Evolutionary conservation across 2,113 vertebrate species (phyloP).

Genomic region (Struthidea cinerea): DNA sequence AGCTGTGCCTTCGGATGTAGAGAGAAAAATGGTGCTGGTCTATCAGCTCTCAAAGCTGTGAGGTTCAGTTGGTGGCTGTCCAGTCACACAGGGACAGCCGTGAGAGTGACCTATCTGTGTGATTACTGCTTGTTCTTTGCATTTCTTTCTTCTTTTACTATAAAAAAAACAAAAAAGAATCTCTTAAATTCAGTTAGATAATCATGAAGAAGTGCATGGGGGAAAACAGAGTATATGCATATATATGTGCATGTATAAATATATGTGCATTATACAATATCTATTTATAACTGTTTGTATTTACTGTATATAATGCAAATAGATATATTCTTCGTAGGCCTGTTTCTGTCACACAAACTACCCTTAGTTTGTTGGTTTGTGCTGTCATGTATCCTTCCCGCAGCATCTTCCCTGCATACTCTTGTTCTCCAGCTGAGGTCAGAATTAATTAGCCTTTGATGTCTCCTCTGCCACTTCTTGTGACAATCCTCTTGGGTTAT

Average conservation of each 20-base stretch:
- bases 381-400: accelerated
- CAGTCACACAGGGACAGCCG: not conserved
- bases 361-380: not conserved
- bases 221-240: not conserved
- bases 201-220: not conserved
- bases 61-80: not conserved
- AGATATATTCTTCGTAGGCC: not conserved
- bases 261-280: no score
- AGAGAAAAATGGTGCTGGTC: accelerated
- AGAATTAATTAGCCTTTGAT: not conserved
- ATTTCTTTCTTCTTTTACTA: not conserved
- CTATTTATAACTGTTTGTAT: not conserved
- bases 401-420: not conserved
- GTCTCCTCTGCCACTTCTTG: not conserved
- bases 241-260: not conserved
- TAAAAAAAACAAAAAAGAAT: not conserved
- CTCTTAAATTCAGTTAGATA: not conserved
- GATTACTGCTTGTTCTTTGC: not conserved
- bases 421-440: not conserved
- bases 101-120: not conserved
- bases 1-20: not conserved
- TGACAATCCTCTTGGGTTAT: not conserved
- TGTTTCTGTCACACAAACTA: not conserved
- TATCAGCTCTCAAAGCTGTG: no score
- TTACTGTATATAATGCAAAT: not conserved